Percentiles rank a stretch among this genome's conserved stretches.
phyloP scores from a whole-genome alignment of 2,797 vertebrate genomes.

The Phalanger gymnotis region DNA sequence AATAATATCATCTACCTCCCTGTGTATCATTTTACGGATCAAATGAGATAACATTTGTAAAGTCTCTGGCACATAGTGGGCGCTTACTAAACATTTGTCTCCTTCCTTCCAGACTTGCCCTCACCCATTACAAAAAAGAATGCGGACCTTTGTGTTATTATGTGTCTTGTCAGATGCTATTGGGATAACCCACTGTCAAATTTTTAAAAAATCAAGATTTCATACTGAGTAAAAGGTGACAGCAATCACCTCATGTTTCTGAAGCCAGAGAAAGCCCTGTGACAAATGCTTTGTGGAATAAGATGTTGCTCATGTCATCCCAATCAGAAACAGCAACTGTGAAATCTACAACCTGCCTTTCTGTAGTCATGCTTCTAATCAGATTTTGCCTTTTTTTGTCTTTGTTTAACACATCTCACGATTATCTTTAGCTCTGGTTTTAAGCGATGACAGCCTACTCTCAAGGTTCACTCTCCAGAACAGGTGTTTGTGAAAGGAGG shows the following conservation, averaged over 20 bases:
- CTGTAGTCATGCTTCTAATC: slow-evolving; percentile 34
- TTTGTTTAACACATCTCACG: slow-evolving; percentile 58
- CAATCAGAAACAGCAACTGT: background rate
- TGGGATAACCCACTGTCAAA: background rate
- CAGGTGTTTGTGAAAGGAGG: slow-evolving; percentile 27
- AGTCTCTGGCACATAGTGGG: background rate
- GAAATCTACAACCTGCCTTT: background rate
- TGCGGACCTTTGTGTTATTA: background rate
- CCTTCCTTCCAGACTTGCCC: background rate
- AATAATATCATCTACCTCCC: background rate
- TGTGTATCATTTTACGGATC: background rate
- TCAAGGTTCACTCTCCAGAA: slow-evolving; percentile 47
- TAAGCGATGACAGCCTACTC: background rate
- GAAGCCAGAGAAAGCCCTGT: background rate
- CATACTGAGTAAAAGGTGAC: background rate
- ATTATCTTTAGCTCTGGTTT: slow-evolving; percentile 28
- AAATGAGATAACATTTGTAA: background rate
- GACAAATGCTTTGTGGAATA: background rate
- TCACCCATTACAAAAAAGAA: background rate
- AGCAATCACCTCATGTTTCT: background rate
- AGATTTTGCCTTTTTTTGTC: slow-evolving; percentile 54
- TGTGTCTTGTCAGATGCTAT: background rate
- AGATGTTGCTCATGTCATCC: background rate
- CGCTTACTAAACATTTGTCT: background rate
- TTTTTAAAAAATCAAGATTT: background rate